Evolutionary conservation across 2,888 invertebrate species (phyloP), one percentile per base, ranked within the genome.

Genomic region (Pinctada fucata): DNA sequence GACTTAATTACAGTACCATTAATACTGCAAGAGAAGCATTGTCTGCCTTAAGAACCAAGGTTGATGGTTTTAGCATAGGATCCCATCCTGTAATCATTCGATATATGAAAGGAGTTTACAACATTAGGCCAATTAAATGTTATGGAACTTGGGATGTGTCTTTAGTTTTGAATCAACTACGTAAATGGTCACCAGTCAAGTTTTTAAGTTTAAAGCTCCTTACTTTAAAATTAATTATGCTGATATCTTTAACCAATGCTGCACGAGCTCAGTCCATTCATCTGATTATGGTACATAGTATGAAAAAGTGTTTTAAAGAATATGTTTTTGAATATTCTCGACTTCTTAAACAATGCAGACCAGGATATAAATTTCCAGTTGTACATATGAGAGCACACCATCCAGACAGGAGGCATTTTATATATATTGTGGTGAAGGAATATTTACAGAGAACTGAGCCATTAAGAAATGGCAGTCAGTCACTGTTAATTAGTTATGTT

Each of bases 21-120:
- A 80, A 82, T 69, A 80, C 80, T 31, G 81, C 78, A 49, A 64
- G 82, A 76, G 63, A 70, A 48, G 81, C 83, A 4, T 76, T 81
- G 47, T 83, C 83, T 50, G 72, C 76, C 10, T 45, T 81, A 4
- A 50, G 63, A 16, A 67, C 78, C 16, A 71, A 67, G 49, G 13
- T 65, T 45, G 66, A 78, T 48, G 75, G 67, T n/a, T 50, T 72
- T 65, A 16, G 63, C n/a, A 49, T 76, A 48, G 77, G 78, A 10
- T 58, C 3, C 31, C 80, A 82, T 65, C 76, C 80, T 52, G 13
- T 82, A 1, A 72, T 82, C 45, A 67, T 73, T 13, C 45, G 80
- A 51, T 80, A 52, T 69, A 75, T 82, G 75, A 73, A 58, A 72
- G 74, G 79, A 10, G 72, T 81, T n/a, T 79, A 64, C 64, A 75